Evolutionary conservation across 1,140 invertebrate species (phyloP), one percentile per base, ranked within the genome.

Genomic region (Contarinia nasturtii): DNA sequence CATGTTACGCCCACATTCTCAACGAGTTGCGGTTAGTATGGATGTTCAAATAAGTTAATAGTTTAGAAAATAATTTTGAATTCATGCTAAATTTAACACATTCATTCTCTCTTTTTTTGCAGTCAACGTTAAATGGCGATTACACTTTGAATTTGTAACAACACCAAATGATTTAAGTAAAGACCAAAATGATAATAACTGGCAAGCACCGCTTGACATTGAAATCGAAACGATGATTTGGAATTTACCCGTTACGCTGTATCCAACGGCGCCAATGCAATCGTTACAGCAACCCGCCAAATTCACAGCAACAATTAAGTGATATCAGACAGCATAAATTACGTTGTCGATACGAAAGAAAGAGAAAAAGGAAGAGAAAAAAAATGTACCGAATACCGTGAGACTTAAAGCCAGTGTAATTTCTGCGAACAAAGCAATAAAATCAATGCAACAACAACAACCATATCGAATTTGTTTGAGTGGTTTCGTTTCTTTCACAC

Each of bases 101-200:
- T 20, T 3, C 36, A 5, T 3, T 45, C 34, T 17, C 47, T 18
- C 15, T 21, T 7, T 37, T 48, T 58, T 58, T 72, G 54, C 74
- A 75, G 87, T 96, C 0, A 82, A 76, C 43, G 68, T 95, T 43
- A 79, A 79, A 60, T 98, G 92, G 92, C 73, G 84, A 47, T 68
- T 98, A 18, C 92, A 96, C 67, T 96, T 98, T 68, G 91, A 97
- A 64, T 97, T 98, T 71, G 90, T 95, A 0, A 95, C 88, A 2
- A 81, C 77, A 21, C 71, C 67, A 53, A 70, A 58, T 63, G 56
- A 75, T 57, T 67, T 73, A 37, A 60, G 75, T 50, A 58, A 49
- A 59, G 54, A 0, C 4, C 27, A 64, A 59, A 64, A 55, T 53
- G 68, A 21, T 53, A 71, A 65, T 22, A 75, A 75, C 47, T 91